A percentile compares a stretch with the other conserved stretches of the same genome.
phyloP scores from a whole-genome alignment of 1,140 invertebrate species.

The Thalassaphorura encarpata region DNA sequence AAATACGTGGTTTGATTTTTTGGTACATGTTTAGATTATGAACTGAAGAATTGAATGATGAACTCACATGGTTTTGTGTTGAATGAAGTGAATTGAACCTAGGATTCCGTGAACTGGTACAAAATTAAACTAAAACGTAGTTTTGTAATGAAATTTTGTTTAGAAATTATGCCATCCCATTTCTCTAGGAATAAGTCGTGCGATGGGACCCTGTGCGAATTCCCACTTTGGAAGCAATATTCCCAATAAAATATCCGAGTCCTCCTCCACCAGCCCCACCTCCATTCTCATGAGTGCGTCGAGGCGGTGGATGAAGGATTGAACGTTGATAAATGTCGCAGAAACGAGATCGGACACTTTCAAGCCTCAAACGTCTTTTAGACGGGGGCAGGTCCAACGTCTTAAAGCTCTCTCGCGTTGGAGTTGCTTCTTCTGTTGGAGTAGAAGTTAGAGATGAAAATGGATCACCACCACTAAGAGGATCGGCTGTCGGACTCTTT shows the following conservation, averaged over 20 bases:
- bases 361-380: constrained; percentile 47
- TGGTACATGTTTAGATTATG: too few relatives aligned
- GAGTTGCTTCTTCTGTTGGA: constrained; percentile 3
- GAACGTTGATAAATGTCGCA: constrained; percentile 45
- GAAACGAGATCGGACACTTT: constrained; percentile 45
- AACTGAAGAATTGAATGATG: too few relatives aligned
- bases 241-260: constrained; percentile 44
- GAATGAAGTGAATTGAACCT: too few relatives aligned
- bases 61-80: too few relatives aligned
- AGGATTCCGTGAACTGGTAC: too few relatives aligned
- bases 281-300: constrained; percentile 38
- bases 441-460: background rate
- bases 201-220: constrained; percentile 37
- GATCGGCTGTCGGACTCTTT: background rate
- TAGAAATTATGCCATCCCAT: too few relatives aligned
- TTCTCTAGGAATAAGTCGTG: constrained; percentile 33
- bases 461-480: background rate
- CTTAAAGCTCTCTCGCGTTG: background rate
- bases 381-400: background rate
- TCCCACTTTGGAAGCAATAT: constrained; percentile 50
- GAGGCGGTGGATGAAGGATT: constrained; percentile 44
- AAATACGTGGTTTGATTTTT: too few relatives aligned
- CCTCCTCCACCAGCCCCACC: constrained; percentile 30
- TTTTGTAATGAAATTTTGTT: too few relatives aligned
- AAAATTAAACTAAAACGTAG: too few relatives aligned